A percentile compares a stretch with the other conserved stretches of the same genome.
phyloP scores from a whole-genome alignment of 2,888 invertebrate species.

The Dryococelus australis region DNA sequence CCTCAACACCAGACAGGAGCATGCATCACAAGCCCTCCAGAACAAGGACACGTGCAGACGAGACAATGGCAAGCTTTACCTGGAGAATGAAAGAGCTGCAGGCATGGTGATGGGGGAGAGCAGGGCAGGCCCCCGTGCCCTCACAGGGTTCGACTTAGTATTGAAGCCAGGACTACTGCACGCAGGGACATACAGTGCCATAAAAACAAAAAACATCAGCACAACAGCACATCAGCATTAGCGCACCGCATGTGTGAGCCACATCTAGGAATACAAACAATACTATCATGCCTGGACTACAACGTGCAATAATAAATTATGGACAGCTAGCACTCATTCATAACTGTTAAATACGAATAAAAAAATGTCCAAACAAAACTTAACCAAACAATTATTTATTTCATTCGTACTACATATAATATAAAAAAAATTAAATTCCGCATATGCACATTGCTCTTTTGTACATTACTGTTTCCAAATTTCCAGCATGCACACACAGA shows the following conservation, averaged over 20 bases:
- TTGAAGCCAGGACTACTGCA: slow-evolving; percentile 47
- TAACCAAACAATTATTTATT: too few relatives aligned
- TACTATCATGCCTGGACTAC: not conserved
- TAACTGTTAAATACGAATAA: not conserved
- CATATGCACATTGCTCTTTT: too few relatives aligned
- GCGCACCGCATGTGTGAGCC: not conserved
- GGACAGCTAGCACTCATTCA: not conserved
- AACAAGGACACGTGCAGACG: not conserved
- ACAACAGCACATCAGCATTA: not conserved
- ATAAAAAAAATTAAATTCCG: too few relatives aligned
- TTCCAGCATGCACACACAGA: too few relatives aligned
- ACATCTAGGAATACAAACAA: slow-evolving; percentile 23
- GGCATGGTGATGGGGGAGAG: slow-evolving; percentile 69
- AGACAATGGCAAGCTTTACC: slow-evolving; percentile 57
- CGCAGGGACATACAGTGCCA: slow-evolving; percentile 27
- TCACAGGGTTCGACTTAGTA: slow-evolving; percentile 53
- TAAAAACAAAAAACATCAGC: slow-evolving; percentile 1
- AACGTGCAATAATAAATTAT: not conserved
- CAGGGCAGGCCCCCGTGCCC: slow-evolving; percentile 53
- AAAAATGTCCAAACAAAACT: not conserved
- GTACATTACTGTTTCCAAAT: too few relatives aligned
- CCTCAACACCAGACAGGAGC: too few relatives aligned
- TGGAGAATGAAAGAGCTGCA: slow-evolving; percentile 65
- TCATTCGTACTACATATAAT: too few relatives aligned
- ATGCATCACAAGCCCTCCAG: not conserved